Percentiles rank a stretch among this genome's conserved stretches.
phyloP scores from a whole-genome alignment of 2,888 invertebrate genomes.

The Lasioglossum leucozonium region DNA sequence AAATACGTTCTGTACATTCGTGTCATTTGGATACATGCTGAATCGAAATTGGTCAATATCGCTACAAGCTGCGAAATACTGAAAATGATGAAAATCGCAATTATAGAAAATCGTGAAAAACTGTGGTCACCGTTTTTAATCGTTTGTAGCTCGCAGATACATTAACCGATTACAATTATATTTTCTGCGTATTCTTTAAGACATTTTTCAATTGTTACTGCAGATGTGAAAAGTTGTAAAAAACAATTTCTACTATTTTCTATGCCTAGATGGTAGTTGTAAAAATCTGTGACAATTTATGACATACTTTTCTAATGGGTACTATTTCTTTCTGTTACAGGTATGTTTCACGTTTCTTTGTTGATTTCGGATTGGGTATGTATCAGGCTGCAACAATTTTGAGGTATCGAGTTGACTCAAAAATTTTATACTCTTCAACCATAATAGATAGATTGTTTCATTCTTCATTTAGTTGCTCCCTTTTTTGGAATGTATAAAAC shows the following conservation, averaged over 20 bases:
- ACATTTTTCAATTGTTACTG: too few species aligned
- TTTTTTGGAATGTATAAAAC: background rate
- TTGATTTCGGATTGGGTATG: background rate
- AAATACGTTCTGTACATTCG: background rate
- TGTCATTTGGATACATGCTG: background rate
- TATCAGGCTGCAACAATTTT: background rate
- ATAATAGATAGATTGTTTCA: background rate
- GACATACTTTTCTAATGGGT: background rate
- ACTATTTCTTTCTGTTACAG: background rate
- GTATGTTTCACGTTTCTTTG: background rate
- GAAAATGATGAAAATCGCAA: background rate
- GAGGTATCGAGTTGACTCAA: rapidly evolving
- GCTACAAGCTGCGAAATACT: background rate
- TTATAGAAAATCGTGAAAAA: background rate
- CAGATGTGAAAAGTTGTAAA: background rate
- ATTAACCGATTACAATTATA: too few species aligned
- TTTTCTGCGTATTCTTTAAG: too few species aligned
- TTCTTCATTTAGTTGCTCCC: background rate
- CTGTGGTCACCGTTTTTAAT: background rate
- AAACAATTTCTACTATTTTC: too few species aligned
- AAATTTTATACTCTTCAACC: background rate
- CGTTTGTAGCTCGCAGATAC: too few species aligned
- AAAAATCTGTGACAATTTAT: background rate
- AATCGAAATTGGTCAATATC: background rate
- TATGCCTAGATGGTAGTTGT: too few species aligned